Base-by-base conservation (phyloP, 2,888 invertebrate genomes). In the Noctua pronuba region DNA sequence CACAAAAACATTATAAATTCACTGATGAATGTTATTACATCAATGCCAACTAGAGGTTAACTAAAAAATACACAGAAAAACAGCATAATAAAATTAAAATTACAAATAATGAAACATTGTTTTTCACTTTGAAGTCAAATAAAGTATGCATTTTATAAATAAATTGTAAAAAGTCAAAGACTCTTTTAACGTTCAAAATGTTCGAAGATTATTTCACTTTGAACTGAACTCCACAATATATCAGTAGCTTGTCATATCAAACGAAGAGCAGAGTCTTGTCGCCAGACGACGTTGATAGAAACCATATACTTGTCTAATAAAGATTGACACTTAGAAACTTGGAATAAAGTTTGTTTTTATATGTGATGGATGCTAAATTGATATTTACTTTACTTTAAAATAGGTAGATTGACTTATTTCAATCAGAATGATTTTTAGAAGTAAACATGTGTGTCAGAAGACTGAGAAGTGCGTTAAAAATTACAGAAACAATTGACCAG, bases 191-290 rank as follows among this genome's bases (percentile, higher is more conserved):
- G 67, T 71, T 73, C 65, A 71, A 73, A 60, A 70, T 58, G 46
- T 69, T 62, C n/a, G n/a, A 71, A 75, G 24, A 58, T 24, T n/a
- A 28, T 41, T 77, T 64, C n/a, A 46, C 52, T 82, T 88, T 77
- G 79, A 86, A 77, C 65, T 64, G n/a, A n/a, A 52, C 31, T 66
- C 55, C 6, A 62, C 31, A 44, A 28, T 76, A 74, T 67, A 75
- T 88, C 76, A 78, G 65, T 64, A 31, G 41, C 80, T 73, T 86
- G 87, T 82, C 79, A 81, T 86, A 84, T 88, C 80, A 84, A 84
- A 87, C 44, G 79, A 52, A 69, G 71, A 31, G 7, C 83, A 83
- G 58, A 41, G 31, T 65, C 75, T 65, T 74, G 58, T 79, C 72
- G 66, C 24, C 66, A 66, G 82, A 78, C 74, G 77, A 38, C 79